These are phyloP conservation scores for Monomorium pharaonis DNA, from an alignment of 1,140 invertebrate species.

Conservation along the genomic window DNA sequence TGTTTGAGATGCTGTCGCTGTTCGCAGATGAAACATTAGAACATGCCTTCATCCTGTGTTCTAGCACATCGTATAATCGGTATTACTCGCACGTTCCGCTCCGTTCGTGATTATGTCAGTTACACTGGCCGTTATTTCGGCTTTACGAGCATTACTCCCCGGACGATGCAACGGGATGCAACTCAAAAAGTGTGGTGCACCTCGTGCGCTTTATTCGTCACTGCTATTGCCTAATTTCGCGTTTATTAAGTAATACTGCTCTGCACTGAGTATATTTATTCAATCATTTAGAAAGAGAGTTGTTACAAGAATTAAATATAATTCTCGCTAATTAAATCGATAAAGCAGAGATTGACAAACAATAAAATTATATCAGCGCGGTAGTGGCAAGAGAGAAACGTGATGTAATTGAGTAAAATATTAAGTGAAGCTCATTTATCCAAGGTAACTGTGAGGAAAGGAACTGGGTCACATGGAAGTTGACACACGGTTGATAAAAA, in stretches of 20 bases:
- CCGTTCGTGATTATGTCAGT: conserved; percentile 57
- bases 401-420: background rate
- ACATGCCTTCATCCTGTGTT: background rate
- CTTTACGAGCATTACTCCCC: conserved; percentile 40
- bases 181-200: conserved; percentile 14
- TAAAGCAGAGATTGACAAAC: too few species aligned
- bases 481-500: background rate
- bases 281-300: background rate
- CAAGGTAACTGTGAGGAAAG: background rate
- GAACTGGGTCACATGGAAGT: background rate
- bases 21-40: background rate
- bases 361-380: too few species aligned
- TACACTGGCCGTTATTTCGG: conserved; percentile 29
- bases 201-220: conserved; percentile 8
- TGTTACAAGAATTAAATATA: background rate
- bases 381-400: background rate
- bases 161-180: background rate
- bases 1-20: background rate
- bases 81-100: conserved; percentile 36
- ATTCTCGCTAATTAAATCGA: background rate
- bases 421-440: background rate
- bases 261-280: background rate
- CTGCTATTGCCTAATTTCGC: background rate
- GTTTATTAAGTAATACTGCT: background rate
- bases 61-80: conserved; percentile 35